Percentiles rank a stretch among this genome's conserved stretches.
Evolutionary conservation across 2,888 invertebrate species (phyloP).

Genomic region (Bellardia bayeri): DNA sequence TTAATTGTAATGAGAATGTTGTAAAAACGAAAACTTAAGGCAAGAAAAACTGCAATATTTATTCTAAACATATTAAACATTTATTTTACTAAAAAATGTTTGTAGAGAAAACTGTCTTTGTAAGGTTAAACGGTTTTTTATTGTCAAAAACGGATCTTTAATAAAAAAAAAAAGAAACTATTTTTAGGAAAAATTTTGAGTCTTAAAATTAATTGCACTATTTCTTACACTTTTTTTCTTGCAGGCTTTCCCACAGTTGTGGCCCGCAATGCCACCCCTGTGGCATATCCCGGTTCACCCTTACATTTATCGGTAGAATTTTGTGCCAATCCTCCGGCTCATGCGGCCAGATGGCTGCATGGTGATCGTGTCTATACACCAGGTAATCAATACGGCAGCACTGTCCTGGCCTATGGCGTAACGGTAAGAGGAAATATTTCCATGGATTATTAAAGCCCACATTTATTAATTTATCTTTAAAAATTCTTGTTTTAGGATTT

Average conservation of each 20-base stretch:
- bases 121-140: too few species aligned
- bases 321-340: conserved; percentile 89
- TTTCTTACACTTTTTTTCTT: conserved; percentile 75
- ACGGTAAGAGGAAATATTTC: conserved; percentile 79
- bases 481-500: conserved; percentile 79
- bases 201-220: not conserved
- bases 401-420: conserved; percentile 84
- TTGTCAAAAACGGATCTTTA: too few species aligned
- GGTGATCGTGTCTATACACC: conserved; percentile 84
- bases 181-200: not conserved
- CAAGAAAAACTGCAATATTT: not conserved
- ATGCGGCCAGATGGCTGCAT: conserved; percentile 84
- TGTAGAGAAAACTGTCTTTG: too few species aligned
- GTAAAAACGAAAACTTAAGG: not conserved
- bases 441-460: not conserved
- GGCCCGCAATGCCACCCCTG: conserved; percentile 88
- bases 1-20: too few species aligned
- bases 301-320: conserved; percentile 89
- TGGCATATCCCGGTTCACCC: conserved; percentile 89
- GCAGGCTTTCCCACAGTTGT: conserved; percentile 89
- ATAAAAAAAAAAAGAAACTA: too few species aligned
- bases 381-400: conserved; percentile 84
- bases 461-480: not conserved
- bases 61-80: not conserved
- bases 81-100: too few species aligned